Evolutionary conservation across 1,140 invertebrate genomes (phyloP).

Genomic region (Euwallacea similis): DNA sequence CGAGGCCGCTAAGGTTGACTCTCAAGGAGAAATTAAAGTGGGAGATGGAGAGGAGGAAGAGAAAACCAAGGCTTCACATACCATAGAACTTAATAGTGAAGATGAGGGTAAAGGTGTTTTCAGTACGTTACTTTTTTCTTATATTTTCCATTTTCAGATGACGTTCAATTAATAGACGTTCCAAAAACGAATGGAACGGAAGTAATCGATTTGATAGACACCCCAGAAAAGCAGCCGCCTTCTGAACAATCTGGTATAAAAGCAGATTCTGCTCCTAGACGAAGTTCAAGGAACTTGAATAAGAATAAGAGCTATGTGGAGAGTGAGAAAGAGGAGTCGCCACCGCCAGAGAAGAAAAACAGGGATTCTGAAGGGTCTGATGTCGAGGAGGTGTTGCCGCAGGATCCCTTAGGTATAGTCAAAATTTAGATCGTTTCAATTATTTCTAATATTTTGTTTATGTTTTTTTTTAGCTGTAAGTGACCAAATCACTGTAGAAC

Average conservation of each 20-base stretch:
- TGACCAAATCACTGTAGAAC: conserved; percentile 48
- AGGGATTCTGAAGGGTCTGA: conserved; percentile 61
- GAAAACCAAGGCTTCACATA: conserved; percentile 34
- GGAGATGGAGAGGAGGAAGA: conserved; percentile 53
- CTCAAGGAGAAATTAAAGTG: conserved; percentile 17
- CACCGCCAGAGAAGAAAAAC: conserved; percentile 7
- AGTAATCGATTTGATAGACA: conserved; percentile 45
- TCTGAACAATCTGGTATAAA: conserved; percentile 1
- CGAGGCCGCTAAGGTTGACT: background rate
- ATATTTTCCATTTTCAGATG: conserved; percentile 48
- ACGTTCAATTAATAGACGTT: conserved; percentile 57
- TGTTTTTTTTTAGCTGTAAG: conserved; percentile 45
- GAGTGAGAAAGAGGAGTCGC: conserved; percentile 57
- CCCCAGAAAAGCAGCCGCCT: conserved; percentile 43
- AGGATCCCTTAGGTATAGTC: conserved; percentile 62
- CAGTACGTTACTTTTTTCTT: background rate
- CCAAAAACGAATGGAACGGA: conserved; percentile 49
- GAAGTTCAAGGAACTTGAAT: conserved; percentile 64
- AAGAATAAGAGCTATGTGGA: conserved; percentile 62
- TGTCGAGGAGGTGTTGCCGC: conserved; percentile 65
- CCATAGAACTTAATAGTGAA: conserved; percentile 53
- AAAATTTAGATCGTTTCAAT: background rate
- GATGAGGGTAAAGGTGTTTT: conserved; percentile 45
- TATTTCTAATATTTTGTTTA: background rate
- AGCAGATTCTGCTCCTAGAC: conserved; percentile 51